A percentile compares a stretch with the other conserved stretches of the same genome.
Conservation (phyloP, 2,888 invertebrate genomes). For the Drosophila bunnanda region DNA sequence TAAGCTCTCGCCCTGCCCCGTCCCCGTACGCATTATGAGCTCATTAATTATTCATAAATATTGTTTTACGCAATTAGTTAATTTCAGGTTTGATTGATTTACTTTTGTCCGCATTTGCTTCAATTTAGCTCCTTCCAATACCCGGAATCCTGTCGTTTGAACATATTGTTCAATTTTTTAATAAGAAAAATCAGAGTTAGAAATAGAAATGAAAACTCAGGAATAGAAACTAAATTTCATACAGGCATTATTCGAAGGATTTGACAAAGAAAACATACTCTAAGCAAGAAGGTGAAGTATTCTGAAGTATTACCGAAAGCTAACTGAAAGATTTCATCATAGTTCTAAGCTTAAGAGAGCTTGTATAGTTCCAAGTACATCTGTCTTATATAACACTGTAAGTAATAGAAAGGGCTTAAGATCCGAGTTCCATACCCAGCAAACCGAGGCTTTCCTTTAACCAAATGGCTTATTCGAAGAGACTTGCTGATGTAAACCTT, state of each 20-base stretch:
- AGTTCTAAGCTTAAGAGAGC: background rate
- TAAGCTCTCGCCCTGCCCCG: background rate
- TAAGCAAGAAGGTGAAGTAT: too few relatives aligned
- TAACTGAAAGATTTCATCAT: background rate
- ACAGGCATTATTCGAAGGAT: background rate
- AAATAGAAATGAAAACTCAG: background rate
- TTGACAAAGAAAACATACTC: too few relatives aligned
- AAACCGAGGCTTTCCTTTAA: background rate
- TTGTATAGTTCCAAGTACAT: background rate
- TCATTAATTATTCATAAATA: slow-evolving; percentile 83
- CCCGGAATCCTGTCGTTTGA: background rate
- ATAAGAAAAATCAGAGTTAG: too few relatives aligned
- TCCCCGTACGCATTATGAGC: slow-evolving; percentile 58
- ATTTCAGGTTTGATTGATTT: slow-evolving; percentile 72
- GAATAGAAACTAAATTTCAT: background rate
- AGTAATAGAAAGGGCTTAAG: background rate
- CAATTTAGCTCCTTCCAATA: background rate
- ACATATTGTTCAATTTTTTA: background rate
- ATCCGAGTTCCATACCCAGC: background rate
- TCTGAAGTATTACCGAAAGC: background rate
- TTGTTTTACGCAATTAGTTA: slow-evolving; percentile 81
- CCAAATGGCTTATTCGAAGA: background rate
- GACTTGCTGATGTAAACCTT: too few relatives aligned
- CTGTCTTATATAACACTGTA: background rate
- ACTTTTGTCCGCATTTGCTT: slow-evolving; percentile 7